phyloP scores from a whole-genome alignment of 37 sponge, comb jelly and placozoan genomes.

The Aphrocallistes beatrix region DNA sequence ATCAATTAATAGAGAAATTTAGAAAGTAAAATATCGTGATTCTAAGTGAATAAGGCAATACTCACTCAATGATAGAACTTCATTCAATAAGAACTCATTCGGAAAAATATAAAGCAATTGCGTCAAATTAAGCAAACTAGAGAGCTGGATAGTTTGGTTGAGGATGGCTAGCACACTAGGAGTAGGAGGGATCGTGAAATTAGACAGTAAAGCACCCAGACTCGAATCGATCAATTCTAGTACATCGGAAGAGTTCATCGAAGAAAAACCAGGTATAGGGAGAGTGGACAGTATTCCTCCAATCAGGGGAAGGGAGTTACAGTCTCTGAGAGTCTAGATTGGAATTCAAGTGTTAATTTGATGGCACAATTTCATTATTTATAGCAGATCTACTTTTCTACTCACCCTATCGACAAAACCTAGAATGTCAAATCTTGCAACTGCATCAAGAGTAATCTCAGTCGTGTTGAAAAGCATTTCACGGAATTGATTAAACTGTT shows the following conservation, averaged over 20 bases:
- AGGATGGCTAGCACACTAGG: not conserved
- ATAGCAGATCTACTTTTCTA: not conserved
- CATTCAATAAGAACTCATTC: not conserved
- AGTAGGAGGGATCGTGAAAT: not conserved
- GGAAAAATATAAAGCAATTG: not conserved
- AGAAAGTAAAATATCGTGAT: not conserved
- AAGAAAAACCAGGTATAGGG: too few relatives aligned
- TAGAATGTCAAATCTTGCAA: not conserved
- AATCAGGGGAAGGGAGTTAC: not conserved
- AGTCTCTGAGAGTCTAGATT: not conserved
- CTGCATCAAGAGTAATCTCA: not conserved
- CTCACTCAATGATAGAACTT: slow-evolving; percentile 4
- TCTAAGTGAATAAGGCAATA: not conserved
- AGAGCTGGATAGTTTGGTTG: not conserved
- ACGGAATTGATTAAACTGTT: not conserved
- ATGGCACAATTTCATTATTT: not conserved
- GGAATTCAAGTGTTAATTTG: not conserved
- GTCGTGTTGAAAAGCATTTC: not conserved
- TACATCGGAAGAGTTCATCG: too few relatives aligned
- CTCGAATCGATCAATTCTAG: not conserved
- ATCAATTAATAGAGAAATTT: not conserved
- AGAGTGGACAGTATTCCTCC: not conserved
- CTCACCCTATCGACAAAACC: not conserved
- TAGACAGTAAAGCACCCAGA: not conserved
- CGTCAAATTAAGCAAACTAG: not conserved